Percentiles rank a stretch among this genome's conserved stretches.
phyloP scores from a whole-genome alignment of 2,888 invertebrate species.

The Choreutis nemorana region DNA sequence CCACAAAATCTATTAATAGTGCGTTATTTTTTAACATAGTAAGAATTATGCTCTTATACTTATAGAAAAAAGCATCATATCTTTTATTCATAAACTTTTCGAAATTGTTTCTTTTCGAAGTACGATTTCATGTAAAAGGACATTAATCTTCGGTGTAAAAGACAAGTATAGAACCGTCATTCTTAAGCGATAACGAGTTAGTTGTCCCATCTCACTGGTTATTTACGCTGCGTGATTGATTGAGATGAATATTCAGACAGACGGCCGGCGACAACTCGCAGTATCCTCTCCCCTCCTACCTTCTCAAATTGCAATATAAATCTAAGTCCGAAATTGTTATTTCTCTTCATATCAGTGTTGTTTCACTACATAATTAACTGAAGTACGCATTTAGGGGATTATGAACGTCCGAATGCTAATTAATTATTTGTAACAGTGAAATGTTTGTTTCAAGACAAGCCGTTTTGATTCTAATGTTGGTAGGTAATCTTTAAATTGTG shows the following conservation, averaged over 20 bases:
- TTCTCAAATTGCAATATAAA: constrained; percentile 40
- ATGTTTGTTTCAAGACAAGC: no score
- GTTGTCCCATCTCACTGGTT: constrained; percentile 32
- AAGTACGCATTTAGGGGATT: background rate
- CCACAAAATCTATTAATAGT: no score
- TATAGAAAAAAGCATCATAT: no score
- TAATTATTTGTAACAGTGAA: background rate
- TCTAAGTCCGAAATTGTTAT: constrained; percentile 33
- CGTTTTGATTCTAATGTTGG: no score
- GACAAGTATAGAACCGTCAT: no score
- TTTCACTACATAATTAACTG: constrained; percentile 23
- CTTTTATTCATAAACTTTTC: no score
- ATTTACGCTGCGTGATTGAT: constrained; percentile 48
- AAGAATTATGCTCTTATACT: no score
- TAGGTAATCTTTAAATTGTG: no score
- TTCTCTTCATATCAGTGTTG: constrained; percentile 23
- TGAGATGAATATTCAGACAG: constrained; percentile 41
- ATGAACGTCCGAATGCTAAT: background rate
- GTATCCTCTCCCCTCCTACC: constrained; percentile 30
- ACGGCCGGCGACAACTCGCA: constrained; percentile 28
- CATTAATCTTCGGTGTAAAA: no score
- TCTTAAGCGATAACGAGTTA: constrained; percentile 30
- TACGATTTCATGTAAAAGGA: no score
- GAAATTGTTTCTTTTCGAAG: no score
- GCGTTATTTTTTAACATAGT: no score